Base-by-base conservation (phyloP, 2,888 invertebrate genomes). In the Uloborus plumipes region DNA sequence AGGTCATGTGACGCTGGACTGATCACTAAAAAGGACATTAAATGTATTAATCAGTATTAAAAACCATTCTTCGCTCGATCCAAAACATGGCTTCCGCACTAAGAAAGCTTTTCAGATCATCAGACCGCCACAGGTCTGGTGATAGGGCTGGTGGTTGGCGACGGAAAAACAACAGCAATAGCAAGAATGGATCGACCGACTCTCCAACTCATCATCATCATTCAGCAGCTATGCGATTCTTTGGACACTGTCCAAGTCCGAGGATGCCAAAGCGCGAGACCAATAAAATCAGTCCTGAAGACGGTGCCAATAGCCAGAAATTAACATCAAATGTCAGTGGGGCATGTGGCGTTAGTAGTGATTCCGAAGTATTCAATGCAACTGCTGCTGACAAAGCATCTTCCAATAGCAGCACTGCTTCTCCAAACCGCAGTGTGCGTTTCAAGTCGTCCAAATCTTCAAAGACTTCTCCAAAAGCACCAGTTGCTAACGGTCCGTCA, bases 381-480 rank as follows among this genome's bases (percentile, higher is more conserved):
- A 61, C 31, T 39, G 75, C 64, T 22, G 70, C 75, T 16, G 79
- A 79, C 31, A 80, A 75, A 69, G 58, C 71, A 15, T 66, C 84
- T 72, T 69, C 73, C 76, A 80, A 67, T 26, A 64, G 70, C 55
- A 69, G 22, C 59, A 64, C 47, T 22, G 70, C 59, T n/a, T 84
- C 84, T 53, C 78, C 78, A 47, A 74, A 62, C 18, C 74, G 78
- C 22, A 77, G 79, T 39, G 79, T 84, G 58, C 79, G 84, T 22
- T 83, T 83, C 64, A 83, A 83, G 67, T 77, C 73, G 64, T 83
- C 82, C 73, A 83, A 75, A 73, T 61, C 64, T 20, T 58, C 82
- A 16, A 99, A 99, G 85, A 97, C 96, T 96, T 98, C 99, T 62
- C 98, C 97, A 9, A 99, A 95, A 67, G 97, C 97, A 84, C 98